Percentiles rank a stretch among this genome's conserved stretches.
Evolutionary conservation across 2,113 vertebrate genomes (phyloP).

Genomic region (Lycaon pictus): DNA sequence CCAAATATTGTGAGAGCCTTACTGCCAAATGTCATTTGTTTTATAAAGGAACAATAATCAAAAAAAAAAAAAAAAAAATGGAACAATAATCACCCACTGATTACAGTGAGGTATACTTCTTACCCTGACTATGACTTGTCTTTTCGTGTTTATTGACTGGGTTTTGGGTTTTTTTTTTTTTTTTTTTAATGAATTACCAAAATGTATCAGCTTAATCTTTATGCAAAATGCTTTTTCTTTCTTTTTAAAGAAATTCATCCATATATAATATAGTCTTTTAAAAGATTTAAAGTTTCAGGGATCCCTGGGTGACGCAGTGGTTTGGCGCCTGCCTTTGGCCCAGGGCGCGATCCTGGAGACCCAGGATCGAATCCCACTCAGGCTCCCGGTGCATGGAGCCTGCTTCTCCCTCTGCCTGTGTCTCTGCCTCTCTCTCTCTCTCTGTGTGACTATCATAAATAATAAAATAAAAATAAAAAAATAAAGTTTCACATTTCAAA

Average conservation of each 20-base stretch:
- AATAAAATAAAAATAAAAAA: no score
- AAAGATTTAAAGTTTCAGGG: not conserved
- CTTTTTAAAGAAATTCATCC: not conserved
- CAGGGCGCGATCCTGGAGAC: no score
- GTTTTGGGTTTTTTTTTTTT: not conserved
- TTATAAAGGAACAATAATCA: not conserved
- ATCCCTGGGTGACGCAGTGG: no score
- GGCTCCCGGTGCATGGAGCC: no score
- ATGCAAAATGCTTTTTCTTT: not conserved
- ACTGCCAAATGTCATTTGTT: not conserved
- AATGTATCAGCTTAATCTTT: not conserved
- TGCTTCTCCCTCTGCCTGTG: no score
- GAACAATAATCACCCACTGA: not conserved
- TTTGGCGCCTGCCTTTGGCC: no score
- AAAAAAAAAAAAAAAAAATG: no score
- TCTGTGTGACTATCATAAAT: no score
- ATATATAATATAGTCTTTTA: not conserved
- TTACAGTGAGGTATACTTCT: not conserved
- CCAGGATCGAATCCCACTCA: no score
- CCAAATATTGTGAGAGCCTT: not conserved
- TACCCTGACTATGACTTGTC: not conserved
- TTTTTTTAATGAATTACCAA: not conserved
- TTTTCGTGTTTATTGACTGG: not conserved
- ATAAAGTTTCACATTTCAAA: not conserved
- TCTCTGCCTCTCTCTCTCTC: no score